Base-by-base conservation (phyloP, 2,888 invertebrate genomes). In the Tetheella fluctuosa region DNA sequence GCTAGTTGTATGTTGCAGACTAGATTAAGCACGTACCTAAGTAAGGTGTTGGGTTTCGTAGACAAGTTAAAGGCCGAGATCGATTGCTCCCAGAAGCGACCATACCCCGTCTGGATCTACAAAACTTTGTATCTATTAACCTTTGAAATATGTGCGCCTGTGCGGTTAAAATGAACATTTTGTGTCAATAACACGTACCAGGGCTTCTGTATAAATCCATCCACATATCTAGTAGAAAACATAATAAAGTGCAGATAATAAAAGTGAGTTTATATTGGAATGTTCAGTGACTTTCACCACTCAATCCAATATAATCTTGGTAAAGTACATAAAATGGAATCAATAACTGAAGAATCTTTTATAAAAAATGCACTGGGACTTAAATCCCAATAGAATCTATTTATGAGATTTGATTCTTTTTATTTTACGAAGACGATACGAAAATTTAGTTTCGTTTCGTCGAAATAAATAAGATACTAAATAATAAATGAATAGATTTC, bases 211-310 rank as follows among this genome's bases (percentile, higher is more conserved):
- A 25, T 28, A 54, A 55, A 55, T 34, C 20, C 34, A 39, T 37
- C 52, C 52, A 59, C 52, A 48, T 59, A 57, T 58, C 30, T 42
- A 39, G 23, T 59, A 8, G 52, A 53, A 54, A 57, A 56, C 39
- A 61, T 60, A 58, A 59, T 63, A 60, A 59, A 52, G 52, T 25
- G 34, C 20, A 59, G 34, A 59, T 54, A 54, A 54, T 55, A 54
- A 59, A 59, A 59, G 30, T 10, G 48, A 48, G 52, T 34, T 55
- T 64, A 63, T 61, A 61, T 59, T 61, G 60, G 58, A 58, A 62
- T 63, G 55, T 58, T 61, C 62, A 63, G 54, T 62, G 25, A 67
- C 54, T 69, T 64, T 69, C 59, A 58, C 62, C 61, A 59, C 61
- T 64, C 59, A 60, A 67, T 61, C 25, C 59, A 62, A 64, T 65